Evolutionary conservation across 64 coral and sea anemone genomes (phyloP), one percentile per base, ranked within the genome.

Genomic region (Cladopsammia gracilis): DNA sequence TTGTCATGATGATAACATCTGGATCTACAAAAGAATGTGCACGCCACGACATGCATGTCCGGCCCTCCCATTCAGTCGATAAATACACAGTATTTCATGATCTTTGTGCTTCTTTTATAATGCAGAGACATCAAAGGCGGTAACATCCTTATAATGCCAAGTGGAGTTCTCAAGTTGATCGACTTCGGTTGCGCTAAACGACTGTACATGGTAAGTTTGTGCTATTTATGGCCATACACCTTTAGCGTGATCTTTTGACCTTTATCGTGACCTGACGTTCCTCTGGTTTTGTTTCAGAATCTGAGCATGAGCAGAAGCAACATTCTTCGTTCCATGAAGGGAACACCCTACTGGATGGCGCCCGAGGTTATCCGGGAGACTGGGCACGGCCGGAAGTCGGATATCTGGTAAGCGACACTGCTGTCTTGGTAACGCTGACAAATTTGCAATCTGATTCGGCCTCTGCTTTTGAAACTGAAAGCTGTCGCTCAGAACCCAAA

Each of bases 111-210:
- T 45, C 64, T 69, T 74, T 16, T 64, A 51, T 74, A 10, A 56
- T 91, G 9, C 74, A 99, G 98, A 84, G 98, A 99, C 24, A 99
- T 99, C 84, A 99, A 99, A 48, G 98, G 94, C 14, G 98, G 98
- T 2, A 99, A 99, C 58, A 96, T 99, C 11, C 90, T 99, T 73
- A 59, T 99, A 22, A 99, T 92, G 94, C 83, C 91, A 0, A 96
- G 76, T 24, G 98, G 98, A 25, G 98, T 96, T 43, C 96, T 99
- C 19, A 99, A 99, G 50, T 69, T 99, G 75, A 99, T 99, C 25
- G 98, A 99, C 77, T 99, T 99, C 74, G 98, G 98, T 20, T 99
- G 98, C 43, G 98, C 98, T 18, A 99, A 99, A 84, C 95, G 94
- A 13, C 70, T 99, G 10, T 99, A 89, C 91, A 99, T 99, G 78